A percentile compares a stretch with the other conserved stretches of the same genome.
These are phyloP conservation scores for Oligia latruncula DNA, from an alignment of 2,888 invertebrate genomes.

Conservation along the genomic window DNA sequence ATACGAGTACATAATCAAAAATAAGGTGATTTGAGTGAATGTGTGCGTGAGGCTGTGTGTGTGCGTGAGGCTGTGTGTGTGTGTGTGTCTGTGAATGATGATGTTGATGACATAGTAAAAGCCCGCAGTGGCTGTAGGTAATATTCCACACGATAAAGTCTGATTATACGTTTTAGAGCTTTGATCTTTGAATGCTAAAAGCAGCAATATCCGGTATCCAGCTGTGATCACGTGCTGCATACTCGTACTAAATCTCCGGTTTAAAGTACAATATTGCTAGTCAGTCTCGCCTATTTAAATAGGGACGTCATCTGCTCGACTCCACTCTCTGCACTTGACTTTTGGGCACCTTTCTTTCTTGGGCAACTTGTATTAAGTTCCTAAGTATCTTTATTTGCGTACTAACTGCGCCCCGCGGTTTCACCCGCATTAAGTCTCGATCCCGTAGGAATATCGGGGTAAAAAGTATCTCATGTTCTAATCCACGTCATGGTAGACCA, in stretches of 20 bases:
- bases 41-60: no score
- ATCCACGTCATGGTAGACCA: no score
- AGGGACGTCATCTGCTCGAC: neutral
- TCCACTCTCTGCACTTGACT: constrained; percentile 6
- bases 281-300: neutral
- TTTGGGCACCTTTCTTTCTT: no score
- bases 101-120: neutral
- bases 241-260: neutral
- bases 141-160: neutral
- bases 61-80: no score
- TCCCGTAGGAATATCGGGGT: no score
- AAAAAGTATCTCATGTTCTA: no score
- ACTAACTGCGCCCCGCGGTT: no score
- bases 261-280: constrained; percentile 9
- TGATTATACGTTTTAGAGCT: neutral
- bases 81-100: no score
- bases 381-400: neutral
- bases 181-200: neutral
- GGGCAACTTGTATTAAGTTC: neutral
- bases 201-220: constrained; percentile 36
- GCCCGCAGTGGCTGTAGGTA: no score
- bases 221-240: neutral
- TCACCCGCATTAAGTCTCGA: no score
- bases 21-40: no score
- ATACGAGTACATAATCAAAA: no score